phyloP scores from a whole-genome alignment of 2,888 invertebrate genomes.

The Allygus modestus region DNA sequence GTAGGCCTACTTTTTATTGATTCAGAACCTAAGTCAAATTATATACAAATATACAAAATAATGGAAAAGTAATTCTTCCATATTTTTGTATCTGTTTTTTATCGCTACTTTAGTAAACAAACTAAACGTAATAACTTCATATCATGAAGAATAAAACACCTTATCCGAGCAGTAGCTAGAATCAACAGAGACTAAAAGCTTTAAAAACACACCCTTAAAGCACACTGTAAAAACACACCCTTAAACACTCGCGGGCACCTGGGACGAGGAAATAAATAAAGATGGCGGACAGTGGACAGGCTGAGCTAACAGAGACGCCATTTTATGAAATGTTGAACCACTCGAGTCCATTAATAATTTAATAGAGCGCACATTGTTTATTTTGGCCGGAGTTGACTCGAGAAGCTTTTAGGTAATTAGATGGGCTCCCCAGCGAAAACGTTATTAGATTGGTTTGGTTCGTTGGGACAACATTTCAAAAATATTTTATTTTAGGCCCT shows the following conservation, averaged over 20 bases:
- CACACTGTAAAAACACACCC: slow-evolving; percentile 51
- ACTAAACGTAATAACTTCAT: no score
- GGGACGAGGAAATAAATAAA: slow-evolving; percentile 47
- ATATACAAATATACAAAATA: no score
- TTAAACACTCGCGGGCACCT: not conserved
- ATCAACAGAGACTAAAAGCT: slow-evolving; percentile 45
- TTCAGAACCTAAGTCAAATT: no score
- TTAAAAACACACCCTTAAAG: slow-evolving; percentile 46
- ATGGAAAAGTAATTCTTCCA: no score
- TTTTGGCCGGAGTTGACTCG: slow-evolving; percentile 40
- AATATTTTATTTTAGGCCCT: slow-evolving; percentile 34
- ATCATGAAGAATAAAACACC: not conserved
- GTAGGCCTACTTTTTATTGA: no score
- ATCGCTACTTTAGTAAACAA: no score
- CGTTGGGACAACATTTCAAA: slow-evolving; percentile 49
- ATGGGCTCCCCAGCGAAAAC: slow-evolving; percentile 54
- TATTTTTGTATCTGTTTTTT: no score
- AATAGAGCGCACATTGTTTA: slow-evolving; percentile 61
- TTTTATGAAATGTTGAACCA: slow-evolving; percentile 65
- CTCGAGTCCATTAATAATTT: slow-evolving; percentile 65
- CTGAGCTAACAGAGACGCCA: slow-evolving; percentile 43
- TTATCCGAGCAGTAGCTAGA: slow-evolving; percentile 31
- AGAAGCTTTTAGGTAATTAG: slow-evolving; percentile 54
- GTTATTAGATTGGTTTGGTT: slow-evolving; percentile 52
- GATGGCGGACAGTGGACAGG: slow-evolving; percentile 37